A percentile compares a stretch with the other conserved stretches of the same genome.
These are phyloP conservation scores for Haliclona indistincta DNA, from an alignment of 37 sponge, comb jelly and placozoan species.

Conservation along the genomic window DNA sequence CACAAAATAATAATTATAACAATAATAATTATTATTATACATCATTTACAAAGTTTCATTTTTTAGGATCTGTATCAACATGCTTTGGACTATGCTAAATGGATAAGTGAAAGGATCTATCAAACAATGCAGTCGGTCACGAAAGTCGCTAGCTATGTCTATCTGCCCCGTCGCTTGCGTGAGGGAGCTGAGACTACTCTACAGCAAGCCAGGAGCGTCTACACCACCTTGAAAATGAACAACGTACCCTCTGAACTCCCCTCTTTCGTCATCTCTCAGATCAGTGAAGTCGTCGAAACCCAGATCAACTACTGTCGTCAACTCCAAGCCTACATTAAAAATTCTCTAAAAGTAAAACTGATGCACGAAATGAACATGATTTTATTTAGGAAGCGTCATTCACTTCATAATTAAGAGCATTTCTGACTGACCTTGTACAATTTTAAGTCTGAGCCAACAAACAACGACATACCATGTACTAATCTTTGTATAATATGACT, in stretches of 20 bases:
- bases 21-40: too few relatives aligned
- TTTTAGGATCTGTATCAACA: neutral
- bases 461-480: too few relatives aligned
- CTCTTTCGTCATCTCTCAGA: conserved; percentile 20
- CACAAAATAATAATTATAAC: too few relatives aligned
- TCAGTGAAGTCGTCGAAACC: conserved; percentile 48
- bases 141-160: conserved; percentile 2
- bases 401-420: too few relatives aligned
- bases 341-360: too few relatives aligned
- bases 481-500: too few relatives aligned
- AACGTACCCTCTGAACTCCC: conserved; percentile 57
- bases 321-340: conserved; percentile 50
- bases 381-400: too few relatives aligned
- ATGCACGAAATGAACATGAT: too few relatives aligned
- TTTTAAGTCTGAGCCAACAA: too few relatives aligned
- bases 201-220: conserved; percentile 42
- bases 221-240: conserved; percentile 49
- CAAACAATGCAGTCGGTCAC: conserved; percentile 41
- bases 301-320: conserved; percentile 45
- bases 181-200: conserved; percentile 43
- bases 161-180: conserved; percentile 51
- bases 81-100: conserved; percentile 51
- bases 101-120: conserved; percentile 39
- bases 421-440: too few relatives aligned
- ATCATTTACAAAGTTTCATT: too few relatives aligned